Evolutionary conservation across 2,888 invertebrate genomes (phyloP), one percentile per base, ranked within the genome.

Genomic region (Leptodirus hochenwartii): DNA sequence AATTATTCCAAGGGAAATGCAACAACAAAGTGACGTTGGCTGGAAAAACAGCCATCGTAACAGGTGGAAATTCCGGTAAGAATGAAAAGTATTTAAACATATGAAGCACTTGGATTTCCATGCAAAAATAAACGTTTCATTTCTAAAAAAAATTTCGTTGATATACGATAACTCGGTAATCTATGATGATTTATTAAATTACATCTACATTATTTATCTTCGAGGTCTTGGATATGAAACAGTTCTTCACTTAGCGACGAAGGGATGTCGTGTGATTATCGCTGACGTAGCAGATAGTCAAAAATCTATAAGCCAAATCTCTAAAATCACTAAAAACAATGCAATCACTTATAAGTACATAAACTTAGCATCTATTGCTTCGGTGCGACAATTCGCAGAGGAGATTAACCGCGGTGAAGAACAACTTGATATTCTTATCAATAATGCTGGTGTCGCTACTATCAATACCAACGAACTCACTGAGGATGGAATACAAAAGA

Each of bases 351-450:
- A 15, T 15, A 31, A 30, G 28, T 24, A 28, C 16, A 17, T 41
- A 22, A 37, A 41, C 22, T 28, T 39, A 8, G 16, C 12, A 3
- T 39, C 36, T 15, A 31, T 43, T 13, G 17, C 31, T 15, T 42
- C 42, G 9, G 33, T 44, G 4, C 34, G 40, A 20, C 20, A 32
- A 10, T 38, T 41, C 17, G 41, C 37, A 2, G n/a, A 34, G 11
- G 30, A 41, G 9, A 35, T 44, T 3, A 31, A 24, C n/a, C n/a
- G 31, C 5, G 31, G 10, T 1, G 37, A 41, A 22, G 17, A 31
- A n/a, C 22, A 36, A 12, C 23, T 44, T 15, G 22, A 36, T 25
- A 22, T 29, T 8, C 22, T 36, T 5, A 29, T 36, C 3, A 26
- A 31, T 10, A 31, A 31, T 9, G 41, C 42, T 12, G 42, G 41